Percentiles rank a stretch among this genome's conserved stretches.
Conservation (phyloP, 2,888 invertebrate genomes). For the Lasioglossum pauxillum region DNA sequence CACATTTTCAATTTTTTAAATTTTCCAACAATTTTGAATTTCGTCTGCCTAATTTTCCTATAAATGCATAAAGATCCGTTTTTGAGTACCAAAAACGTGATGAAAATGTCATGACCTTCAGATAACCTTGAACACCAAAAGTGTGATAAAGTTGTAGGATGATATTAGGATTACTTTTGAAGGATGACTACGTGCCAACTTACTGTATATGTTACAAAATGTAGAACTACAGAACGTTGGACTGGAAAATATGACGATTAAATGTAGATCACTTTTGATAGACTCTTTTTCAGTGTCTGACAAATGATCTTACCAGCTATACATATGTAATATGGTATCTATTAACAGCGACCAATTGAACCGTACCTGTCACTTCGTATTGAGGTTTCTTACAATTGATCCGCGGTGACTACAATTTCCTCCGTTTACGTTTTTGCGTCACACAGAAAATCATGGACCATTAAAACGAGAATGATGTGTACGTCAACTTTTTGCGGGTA, state of each 20-base stretch:
- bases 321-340: not conserved
- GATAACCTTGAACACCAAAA: no score
- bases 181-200: no score
- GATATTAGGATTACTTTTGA: no score
- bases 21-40: no score
- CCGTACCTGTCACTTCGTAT: not conserved
- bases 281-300: not conserved
- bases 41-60: no score
- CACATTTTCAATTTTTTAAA: no score
- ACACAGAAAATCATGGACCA: not conserved
- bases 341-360: not conserved
- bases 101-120: no score
- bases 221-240: no score
- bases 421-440: slow-evolving; percentile 4
- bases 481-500: slow-evolving; percentile 7
- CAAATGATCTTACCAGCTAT: not conserved
- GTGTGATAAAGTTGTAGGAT: no score
- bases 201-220: no score
- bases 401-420: slow-evolving; percentile 11
- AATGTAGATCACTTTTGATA: not conserved
- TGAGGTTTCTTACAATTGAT: not conserved
- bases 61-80: no score
- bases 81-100: no score
- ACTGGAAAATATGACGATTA: not conserved
- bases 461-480: slow-evolving; percentile 8